Percentiles rank a stretch among this genome's conserved stretches.
These are phyloP conservation scores for Lithophane semibrunnea DNA, from an alignment of 2,888 invertebrate genomes.

Conservation along the genomic window DNA sequence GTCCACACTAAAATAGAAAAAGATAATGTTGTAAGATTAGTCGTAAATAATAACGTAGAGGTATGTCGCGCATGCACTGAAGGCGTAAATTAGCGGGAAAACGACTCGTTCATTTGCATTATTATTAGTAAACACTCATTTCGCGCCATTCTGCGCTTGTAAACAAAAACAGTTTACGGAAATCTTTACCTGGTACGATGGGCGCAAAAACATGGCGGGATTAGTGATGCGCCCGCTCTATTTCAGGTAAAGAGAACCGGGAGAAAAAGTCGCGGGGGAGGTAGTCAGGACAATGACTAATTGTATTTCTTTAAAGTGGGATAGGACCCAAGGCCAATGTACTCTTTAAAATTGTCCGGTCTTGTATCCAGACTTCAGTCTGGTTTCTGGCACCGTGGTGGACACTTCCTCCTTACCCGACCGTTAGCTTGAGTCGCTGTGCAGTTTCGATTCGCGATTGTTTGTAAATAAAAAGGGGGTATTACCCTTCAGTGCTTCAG, in stretches of 20 bases:
- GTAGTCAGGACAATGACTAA: conserved; percentile 75
- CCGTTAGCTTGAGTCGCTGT: conserved; percentile 52
- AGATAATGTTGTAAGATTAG: conserved; percentile 3
- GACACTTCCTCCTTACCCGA: conserved; percentile 77
- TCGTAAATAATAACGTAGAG: conserved; percentile 21
- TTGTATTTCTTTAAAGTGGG: conserved; percentile 81
- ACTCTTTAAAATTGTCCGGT: conserved; percentile 86
- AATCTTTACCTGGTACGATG: conserved; percentile 78
- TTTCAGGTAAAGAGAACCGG: conserved; percentile 58
- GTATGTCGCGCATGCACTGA: conserved; percentile 49
- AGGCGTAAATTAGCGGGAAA: conserved; percentile 78
- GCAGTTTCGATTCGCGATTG: conserved; percentile 71
- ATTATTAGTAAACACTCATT: conserved; percentile 86
- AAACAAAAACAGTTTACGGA: conserved; percentile 84
- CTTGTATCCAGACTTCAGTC: conserved; percentile 88
- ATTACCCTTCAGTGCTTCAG: conserved; percentile 67
- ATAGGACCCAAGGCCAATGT: conserved; percentile 85
- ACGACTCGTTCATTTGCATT: conserved; percentile 76
- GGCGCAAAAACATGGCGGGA: conserved; percentile 74
- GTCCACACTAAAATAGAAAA: not conserved
- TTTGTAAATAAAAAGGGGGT: conserved; percentile 84
- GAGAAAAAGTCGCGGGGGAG: conserved; percentile 71
- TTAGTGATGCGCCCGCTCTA: conserved; percentile 60
- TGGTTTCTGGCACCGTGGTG: conserved; percentile 84
- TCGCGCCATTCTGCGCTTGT: conserved; percentile 86